phyloP scores from a whole-genome alignment of 2,113 vertebrate genomes.

The Glaucidium brasilianum region DNA sequence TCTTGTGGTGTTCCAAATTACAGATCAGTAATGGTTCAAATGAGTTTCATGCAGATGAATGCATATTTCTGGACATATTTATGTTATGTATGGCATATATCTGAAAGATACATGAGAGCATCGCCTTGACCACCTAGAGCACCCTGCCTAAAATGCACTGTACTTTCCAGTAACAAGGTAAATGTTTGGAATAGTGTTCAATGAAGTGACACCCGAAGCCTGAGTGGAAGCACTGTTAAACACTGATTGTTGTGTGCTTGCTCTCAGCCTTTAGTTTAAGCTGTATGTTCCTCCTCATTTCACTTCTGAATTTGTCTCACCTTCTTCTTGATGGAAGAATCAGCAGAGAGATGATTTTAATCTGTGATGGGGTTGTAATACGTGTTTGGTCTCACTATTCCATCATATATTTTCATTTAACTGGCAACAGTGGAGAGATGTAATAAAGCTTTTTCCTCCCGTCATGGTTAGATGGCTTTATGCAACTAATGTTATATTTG shows the following conservation, averaged over 20 bases:
- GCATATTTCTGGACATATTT: neutral
- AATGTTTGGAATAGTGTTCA: neutral
- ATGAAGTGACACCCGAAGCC: neutral
- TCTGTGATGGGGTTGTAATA: neutral
- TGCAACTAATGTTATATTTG: neutral
- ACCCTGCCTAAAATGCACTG: neutral
- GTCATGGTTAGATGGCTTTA: neutral
- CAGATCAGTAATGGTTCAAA: neutral
- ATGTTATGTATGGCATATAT: neutral
- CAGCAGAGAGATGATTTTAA: neutral
- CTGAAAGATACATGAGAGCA: neutral
- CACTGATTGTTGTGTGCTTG: neutral
- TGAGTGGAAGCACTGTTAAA: neutral
- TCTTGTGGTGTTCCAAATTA: neutral
- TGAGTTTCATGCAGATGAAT: neutral
- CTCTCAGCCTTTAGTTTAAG: neutral
- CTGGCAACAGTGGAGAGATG: neutral
- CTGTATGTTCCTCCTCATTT: neutral
- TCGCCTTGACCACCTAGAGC: neutral
- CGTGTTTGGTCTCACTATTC: neutral
- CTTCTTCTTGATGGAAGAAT: neutral
- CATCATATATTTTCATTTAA: neutral
- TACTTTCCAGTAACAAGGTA: neutral
- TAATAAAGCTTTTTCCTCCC: neutral
- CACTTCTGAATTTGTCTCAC: neutral